Percentiles rank a stretch among this genome's conserved stretches.
Evolutionary conservation across 2,113 vertebrate species (phyloP).

Genomic region (Martes martes): DNA sequence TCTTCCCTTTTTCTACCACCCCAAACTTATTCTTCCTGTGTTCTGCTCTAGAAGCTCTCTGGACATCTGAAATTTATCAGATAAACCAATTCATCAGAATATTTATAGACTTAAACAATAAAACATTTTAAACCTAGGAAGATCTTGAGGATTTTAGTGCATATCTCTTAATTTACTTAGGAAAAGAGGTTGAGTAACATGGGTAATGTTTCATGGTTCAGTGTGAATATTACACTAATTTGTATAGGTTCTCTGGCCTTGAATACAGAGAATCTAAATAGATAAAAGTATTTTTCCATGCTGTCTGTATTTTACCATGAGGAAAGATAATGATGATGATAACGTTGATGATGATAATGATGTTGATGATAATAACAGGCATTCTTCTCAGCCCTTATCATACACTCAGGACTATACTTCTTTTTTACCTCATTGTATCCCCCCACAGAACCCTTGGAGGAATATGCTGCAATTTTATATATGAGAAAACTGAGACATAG

Average conservation of each 20-base stretch:
- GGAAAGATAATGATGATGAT: neutral
- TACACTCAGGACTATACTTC: neutral
- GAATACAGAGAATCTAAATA: neutral
- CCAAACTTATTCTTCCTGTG: neutral
- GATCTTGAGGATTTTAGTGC: neutral
- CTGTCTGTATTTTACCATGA: neutral
- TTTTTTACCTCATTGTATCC: neutral
- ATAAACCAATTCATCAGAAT: neutral
- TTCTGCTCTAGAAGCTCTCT: neutral
- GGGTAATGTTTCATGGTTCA: neutral
- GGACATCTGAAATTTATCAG: neutral
- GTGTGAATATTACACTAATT: neutral
- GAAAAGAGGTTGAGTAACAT: neutral
- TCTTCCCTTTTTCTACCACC: neutral
- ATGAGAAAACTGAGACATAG: neutral
- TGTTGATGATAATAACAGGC: neutral
- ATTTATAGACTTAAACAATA: neutral
- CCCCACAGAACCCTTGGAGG: neutral
- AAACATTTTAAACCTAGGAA: neutral
- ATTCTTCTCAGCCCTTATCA: neutral
- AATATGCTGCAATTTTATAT: neutral
- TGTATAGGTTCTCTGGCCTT: neutral
- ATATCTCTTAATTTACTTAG: neutral
- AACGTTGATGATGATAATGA: neutral
- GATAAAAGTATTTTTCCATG: neutral